These are phyloP conservation scores for Oncorhynchus keta DNA, from an alignment of 2,113 vertebrate genomes.

Conservation along the genomic window DNA sequence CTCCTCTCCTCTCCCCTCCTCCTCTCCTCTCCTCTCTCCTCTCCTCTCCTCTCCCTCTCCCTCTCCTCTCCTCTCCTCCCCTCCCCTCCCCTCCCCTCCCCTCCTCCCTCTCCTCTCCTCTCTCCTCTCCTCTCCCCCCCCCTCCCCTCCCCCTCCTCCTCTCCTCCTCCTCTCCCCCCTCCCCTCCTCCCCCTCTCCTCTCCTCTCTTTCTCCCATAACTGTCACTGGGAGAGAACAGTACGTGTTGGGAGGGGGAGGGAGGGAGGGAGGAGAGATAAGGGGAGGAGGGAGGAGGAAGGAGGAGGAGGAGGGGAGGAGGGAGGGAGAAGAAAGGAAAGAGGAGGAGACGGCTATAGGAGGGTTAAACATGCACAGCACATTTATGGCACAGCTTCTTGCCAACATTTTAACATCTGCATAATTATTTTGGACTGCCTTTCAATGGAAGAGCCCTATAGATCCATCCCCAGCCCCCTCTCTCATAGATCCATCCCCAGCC, in stretches of 20 bases:
- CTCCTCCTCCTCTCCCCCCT: accelerated
- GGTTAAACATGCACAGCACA: constrained; percentile 29
- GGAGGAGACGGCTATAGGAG: neutral
- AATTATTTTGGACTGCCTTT: constrained; percentile 14
- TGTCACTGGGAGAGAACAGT: too few relatives aligned
- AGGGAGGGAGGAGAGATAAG: too few relatives aligned
- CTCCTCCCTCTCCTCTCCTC: too few relatives aligned
- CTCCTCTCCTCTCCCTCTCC: accelerated
- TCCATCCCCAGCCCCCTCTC: too few relatives aligned
- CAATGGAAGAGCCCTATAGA: neutral
- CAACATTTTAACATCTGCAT: constrained; percentile 40
- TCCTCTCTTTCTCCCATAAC: too few relatives aligned
- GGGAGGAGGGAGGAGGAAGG: too few relatives aligned
- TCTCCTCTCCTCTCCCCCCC: neutral
- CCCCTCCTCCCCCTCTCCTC: too few relatives aligned
- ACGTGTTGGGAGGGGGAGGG: too few relatives aligned
- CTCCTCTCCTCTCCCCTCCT: neutral
- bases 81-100: accelerated
- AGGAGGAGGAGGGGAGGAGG: too few relatives aligned
- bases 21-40: accelerated
- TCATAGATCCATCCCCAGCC: too few relatives aligned
- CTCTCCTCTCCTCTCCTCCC: accelerated
- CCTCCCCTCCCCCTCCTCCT: neutral
- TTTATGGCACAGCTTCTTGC: constrained; percentile 23
- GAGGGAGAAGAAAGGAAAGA: too few relatives aligned